Evolutionary conservation across 2,113 vertebrate genomes (phyloP).

Genomic region (Coturnix japonica): DNA sequence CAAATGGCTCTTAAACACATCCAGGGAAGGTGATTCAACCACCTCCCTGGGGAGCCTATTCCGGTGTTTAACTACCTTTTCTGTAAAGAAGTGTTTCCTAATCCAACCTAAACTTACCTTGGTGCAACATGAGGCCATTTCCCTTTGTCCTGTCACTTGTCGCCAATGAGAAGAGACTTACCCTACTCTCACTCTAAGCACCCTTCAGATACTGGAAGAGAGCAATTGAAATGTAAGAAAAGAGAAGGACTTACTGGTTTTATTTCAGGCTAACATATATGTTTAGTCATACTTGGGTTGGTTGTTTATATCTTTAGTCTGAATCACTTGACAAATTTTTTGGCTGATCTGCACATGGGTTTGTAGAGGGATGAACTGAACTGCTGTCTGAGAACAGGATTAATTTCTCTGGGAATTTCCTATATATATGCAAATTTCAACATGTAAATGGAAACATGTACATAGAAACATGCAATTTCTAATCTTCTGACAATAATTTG

Average conservation of each 20-base stretch:
- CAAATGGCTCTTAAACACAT: too few relatives aligned
- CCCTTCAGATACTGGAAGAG: too few relatives aligned
- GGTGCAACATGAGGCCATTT: too few relatives aligned
- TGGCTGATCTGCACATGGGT: neutral
- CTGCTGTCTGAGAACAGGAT: neutral
- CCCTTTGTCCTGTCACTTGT: too few relatives aligned
- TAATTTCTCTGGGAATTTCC: constrained; percentile 35
- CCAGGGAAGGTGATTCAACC: too few relatives aligned
- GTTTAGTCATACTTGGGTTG: neutral
- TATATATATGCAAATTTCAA: constrained; percentile 49
- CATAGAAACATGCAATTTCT: neutral
- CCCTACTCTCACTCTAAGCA: too few relatives aligned
- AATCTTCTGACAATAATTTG: neutral
- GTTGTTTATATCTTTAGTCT: constrained; percentile 4
- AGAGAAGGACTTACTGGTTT: neutral
- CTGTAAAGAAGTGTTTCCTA: too few relatives aligned
- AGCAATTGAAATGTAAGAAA: neutral
- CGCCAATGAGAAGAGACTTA: too few relatives aligned
- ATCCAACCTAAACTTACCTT: too few relatives aligned
- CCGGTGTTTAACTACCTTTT: too few relatives aligned
- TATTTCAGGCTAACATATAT: neutral
- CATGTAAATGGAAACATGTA: neutral
- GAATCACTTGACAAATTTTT: constrained; percentile 39
- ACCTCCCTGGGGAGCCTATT: too few relatives aligned
- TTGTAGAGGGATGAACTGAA: constrained; percentile 9